A percentile compares a stretch with the other conserved stretches of the same genome.
Evolutionary conservation across 2,113 vertebrate genomes (phyloP).

Genomic region (Oncorhynchus tshawytscha): DNA sequence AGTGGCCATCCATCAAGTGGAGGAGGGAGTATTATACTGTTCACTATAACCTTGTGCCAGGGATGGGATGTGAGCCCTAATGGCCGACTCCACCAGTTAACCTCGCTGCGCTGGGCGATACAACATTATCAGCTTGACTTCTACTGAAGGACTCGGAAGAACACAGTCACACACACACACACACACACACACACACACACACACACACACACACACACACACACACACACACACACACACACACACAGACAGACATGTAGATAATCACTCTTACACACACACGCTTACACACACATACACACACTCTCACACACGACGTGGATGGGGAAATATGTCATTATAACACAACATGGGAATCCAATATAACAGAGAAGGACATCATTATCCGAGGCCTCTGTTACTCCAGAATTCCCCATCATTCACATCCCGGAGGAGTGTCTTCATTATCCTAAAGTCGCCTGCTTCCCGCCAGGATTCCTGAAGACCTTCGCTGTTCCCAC

Average conservation of each 20-base stretch:
- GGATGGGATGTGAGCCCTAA: slow-evolving; percentile 17
- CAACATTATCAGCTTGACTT: slow-evolving; percentile 35
- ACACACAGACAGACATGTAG: neutral
- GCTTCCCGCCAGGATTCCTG: neutral
- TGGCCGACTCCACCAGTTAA: slow-evolving; percentile 52
- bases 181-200: neutral
- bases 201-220: neutral
- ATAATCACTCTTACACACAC: neutral
- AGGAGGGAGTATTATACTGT: slow-evolving; percentile 36
- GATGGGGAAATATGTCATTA: neutral
- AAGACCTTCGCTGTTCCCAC: neutral
- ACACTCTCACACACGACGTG: neutral
- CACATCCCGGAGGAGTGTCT: too few species aligned
- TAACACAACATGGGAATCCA: neutral
- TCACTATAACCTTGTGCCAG: slow-evolving; percentile 48
- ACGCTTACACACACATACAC: neutral
- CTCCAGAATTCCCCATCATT: too few species aligned
- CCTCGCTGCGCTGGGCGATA: slow-evolving; percentile 36
- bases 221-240: slow-evolving; percentile 11
- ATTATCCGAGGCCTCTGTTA: neutral
- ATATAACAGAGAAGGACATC: neutral
- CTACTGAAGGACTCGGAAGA: slow-evolving; percentile 6
- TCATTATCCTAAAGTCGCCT: too few species aligned
- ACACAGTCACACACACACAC: slow-evolving; percentile 16
- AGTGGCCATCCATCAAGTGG: slow-evolving; percentile 54